These are phyloP conservation scores for Eretmocerus hayati DNA, from an alignment of 2,888 invertebrate species.

Conservation along the genomic window DNA sequence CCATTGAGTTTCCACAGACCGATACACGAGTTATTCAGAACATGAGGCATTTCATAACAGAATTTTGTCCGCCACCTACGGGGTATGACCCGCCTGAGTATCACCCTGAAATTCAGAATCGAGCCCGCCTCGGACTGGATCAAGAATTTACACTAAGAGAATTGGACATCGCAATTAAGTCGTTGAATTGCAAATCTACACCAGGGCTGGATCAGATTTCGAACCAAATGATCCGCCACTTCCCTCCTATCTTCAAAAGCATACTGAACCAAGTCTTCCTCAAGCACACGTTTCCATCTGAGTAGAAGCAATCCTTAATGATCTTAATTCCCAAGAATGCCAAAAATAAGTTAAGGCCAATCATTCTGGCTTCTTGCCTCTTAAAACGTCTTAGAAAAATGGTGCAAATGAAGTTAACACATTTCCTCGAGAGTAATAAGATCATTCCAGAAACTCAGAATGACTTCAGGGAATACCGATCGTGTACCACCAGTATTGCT, in stretches of 20 bases:
- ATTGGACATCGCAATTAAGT: neutral
- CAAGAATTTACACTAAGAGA: neutral
- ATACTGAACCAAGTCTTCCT: neutral
- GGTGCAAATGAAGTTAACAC: neutral
- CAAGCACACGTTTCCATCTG: neutral
- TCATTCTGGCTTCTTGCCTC: neutral
- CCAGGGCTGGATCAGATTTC: slow-evolving; percentile 3
- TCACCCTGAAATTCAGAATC: neutral
- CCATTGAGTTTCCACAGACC: neutral
- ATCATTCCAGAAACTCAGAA: neutral
- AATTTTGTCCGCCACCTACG: neutral
- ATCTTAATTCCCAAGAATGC: neutral
- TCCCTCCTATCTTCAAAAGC: neutral
- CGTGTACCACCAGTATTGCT: neutral
- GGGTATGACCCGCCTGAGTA: neutral
- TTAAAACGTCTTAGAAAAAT: neutral
- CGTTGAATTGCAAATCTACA: neutral
- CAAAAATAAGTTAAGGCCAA: neutral
- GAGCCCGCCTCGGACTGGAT: neutral
- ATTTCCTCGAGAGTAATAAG: neutral
- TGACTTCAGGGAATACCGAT: neutral
- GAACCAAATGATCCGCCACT: neutral
- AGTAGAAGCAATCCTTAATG: neutral
- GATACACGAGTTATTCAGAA: neutral
- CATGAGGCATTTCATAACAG: neutral